These are phyloP conservation scores for Clistopyga incitator DNA, from an alignment of 2,888 invertebrate genomes.

Conservation along the genomic window DNA sequence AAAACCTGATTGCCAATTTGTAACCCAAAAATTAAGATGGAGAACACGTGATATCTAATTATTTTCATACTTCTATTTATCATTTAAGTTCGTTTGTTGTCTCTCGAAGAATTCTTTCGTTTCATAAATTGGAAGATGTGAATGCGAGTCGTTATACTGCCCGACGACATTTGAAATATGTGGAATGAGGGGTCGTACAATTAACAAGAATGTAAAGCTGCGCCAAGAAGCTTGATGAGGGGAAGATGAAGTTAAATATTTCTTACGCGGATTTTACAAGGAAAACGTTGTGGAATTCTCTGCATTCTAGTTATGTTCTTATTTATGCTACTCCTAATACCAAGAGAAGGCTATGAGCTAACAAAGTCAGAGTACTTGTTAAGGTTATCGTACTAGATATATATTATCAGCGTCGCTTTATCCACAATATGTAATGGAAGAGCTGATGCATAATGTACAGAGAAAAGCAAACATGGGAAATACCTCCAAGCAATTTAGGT, in stretches of 20 bases:
- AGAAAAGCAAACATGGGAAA: conserved; percentile 12
- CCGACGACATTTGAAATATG: not conserved
- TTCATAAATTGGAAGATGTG: not conserved
- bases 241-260: conserved; percentile 1
- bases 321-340: conserved; percentile 1
- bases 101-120: not conserved
- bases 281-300: conserved; percentile 7
- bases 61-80: not conserved
- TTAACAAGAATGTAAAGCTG: conserved; percentile 48
- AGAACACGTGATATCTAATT: not conserved
- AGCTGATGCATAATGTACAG: conserved; percentile 2
- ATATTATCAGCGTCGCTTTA: not conserved
- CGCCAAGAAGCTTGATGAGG: conserved; percentile 7
- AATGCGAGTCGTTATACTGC: not conserved
- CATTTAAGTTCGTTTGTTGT: not conserved
- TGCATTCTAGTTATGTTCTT: not conserved
- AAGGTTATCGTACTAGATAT: not conserved
- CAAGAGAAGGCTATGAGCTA: not conserved
- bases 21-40: not conserved
- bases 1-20: not conserved
- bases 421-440: not conserved
- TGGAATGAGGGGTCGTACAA: conserved; percentile 4
- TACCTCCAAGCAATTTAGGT: conserved; percentile 24
- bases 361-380: not conserved
- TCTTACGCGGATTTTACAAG: not conserved